Base-by-base conservation (phyloP, 1,140 invertebrate genomes). In the Apis cerana region DNA sequence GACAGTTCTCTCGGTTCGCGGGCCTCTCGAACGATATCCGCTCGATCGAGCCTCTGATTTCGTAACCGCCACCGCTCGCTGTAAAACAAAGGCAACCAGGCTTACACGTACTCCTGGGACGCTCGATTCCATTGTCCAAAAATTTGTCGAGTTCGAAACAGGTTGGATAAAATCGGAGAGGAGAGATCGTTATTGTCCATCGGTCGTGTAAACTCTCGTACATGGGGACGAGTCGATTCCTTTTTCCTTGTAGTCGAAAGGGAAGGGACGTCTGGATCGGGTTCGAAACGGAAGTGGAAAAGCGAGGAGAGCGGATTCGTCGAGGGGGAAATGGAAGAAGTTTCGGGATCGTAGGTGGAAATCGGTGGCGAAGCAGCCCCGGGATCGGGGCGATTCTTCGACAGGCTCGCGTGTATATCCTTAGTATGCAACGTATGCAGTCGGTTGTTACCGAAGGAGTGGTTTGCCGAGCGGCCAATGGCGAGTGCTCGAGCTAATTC, bases 401-500 rank as follows among this genome's bases (percentile, higher is more conserved):
- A 83, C 90, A n/a, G 85, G 90, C 88, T 92, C 90, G 93, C 90
- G 92, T 93, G 92, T 93, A 93, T 94, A 93, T 94, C 91, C 92
- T 93, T 92, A 93, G 93, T 93, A 93, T 93, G 92, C 93, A 92
- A 91, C 90, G 91, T 92, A 94, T 93, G 93, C 93, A 93, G 92
- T 94, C 92, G 92, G 93, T 93, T 92, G 93, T 94, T 94, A 93
- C 91, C 91, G 93, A 94, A 94, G 93, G 93, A 94, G 93, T 94
- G 93, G 93, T 94, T 94, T 93, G 92, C 90, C 82, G 83, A 91
- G 89, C 92, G 93, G 92, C 93, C 93, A 94, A 94, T 94, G 93
- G 93, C 93, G 93, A 94, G 93, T 94, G 92, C 91, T 92, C 91
- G 88, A 92, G 92, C 92, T 94, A 94, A 94, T 94, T 93, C 93